phyloP scores from a whole-genome alignment of 2,113 vertebrate species.

The Cranoglanis bouderius region DNA sequence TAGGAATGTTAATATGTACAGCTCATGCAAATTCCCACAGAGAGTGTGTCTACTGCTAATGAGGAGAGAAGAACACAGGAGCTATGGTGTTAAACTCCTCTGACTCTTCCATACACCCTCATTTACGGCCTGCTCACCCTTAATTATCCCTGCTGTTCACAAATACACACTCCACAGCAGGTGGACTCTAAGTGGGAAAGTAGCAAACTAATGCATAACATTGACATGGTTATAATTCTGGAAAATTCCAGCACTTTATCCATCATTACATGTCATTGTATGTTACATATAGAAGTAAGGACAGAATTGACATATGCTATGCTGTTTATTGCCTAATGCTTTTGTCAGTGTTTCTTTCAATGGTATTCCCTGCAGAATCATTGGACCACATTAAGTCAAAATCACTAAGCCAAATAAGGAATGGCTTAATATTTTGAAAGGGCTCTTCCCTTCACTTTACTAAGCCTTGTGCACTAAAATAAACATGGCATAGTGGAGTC shows the following conservation, averaged over 20 bases:
- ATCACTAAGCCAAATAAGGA: background rate
- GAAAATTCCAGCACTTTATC: background rate
- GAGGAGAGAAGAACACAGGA: background rate
- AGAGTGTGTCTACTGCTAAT: background rate
- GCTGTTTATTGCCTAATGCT: background rate
- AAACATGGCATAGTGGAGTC: background rate
- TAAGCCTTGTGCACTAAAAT: background rate
- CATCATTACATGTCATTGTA: background rate
- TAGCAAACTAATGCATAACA: background rate
- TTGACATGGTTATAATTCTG: background rate
- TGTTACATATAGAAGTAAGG: background rate
- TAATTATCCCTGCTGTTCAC: slow-evolving; percentile 16
- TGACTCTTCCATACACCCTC: slow-evolving; percentile 2
- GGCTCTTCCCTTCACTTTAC: background rate
- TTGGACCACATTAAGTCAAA: background rate
- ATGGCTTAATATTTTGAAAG: background rate
- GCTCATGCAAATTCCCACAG: background rate
- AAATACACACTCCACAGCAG: background rate
- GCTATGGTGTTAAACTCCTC: background rate
- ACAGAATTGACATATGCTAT: background rate
- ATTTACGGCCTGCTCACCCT: slow-evolving; percentile 8
- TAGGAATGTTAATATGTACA: slow-evolving; percentile 18
- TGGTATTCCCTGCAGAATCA: background rate
- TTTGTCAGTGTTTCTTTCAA: background rate
- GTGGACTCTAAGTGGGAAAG: background rate